phyloP scores from a whole-genome alignment of 2,888 invertebrate genomes.

The Idaea aversata region DNA sequence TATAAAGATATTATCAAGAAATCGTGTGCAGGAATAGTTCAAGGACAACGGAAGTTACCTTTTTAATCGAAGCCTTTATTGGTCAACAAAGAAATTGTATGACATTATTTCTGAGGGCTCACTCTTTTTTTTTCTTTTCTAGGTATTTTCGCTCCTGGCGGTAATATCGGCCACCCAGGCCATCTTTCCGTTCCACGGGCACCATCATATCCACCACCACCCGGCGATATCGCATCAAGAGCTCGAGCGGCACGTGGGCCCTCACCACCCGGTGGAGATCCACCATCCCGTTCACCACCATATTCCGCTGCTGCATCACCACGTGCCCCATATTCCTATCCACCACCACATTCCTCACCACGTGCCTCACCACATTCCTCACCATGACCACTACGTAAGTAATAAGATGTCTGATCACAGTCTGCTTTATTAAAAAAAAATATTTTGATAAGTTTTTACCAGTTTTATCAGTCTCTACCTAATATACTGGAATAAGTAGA shows the following conservation, averaged over 20 bases:
- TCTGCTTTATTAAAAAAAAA: no score
- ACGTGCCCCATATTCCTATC: constrained; percentile 35
- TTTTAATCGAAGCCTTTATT: background rate
- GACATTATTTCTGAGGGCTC: background rate
- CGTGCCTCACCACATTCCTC: constrained; percentile 43
- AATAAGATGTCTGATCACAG: background rate
- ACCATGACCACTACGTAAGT: constrained; percentile 71
- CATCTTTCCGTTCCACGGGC: constrained; percentile 59
- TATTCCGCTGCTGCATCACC: constrained; percentile 42
- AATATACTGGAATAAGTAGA: no score
- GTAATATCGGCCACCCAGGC: constrained; percentile 63
- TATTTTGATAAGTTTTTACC: no score
- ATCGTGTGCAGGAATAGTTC: background rate
- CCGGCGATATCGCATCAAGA: constrained; percentile 70
- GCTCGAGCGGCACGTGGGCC: constrained; percentile 63
- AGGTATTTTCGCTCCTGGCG: constrained; percentile 54
- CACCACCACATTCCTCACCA: constrained; percentile 46
- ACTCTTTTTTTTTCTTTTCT: constrained; percentile 21
- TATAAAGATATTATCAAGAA: background rate
- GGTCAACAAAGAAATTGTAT: background rate
- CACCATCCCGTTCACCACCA: constrained; percentile 49
- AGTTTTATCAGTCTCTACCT: no score
- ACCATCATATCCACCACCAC: constrained; percentile 51
- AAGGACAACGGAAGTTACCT: background rate
- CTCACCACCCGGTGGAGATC: constrained; percentile 49